Evolutionary conservation across 2,113 vertebrate genomes (phyloP), one percentile per base, ranked within the genome.

Genomic region (Mastomys natalensis): DNA sequence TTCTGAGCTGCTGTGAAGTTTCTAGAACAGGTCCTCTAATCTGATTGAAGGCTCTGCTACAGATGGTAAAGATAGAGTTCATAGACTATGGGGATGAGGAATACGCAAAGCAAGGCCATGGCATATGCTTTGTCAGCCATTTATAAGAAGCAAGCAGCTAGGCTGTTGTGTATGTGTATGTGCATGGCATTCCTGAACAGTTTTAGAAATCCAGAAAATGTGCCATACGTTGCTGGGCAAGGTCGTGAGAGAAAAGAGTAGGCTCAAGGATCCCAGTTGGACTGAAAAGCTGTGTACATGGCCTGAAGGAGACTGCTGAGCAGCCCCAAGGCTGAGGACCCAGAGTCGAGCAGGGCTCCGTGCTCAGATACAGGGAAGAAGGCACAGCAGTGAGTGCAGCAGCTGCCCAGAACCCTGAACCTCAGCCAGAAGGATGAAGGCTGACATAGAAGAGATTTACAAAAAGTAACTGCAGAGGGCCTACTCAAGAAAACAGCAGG

Each of bases 1-100:
- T 86, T 95, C 73, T 86, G 29, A 93, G 73, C 70, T 86, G 45
- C 12, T 70, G 64, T 26, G 73, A 68, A 66, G 31, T 62, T 92
- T 92, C 58, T 62, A 74, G 22, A 94, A 58, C 19, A 64, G 73
- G 78, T 62, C 77, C 40, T 74, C 55, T 73, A 64, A 89, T 72
- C 15, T 55, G 40, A 91, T 55, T 6, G 62, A 91, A 73, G 64
- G 80, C 40, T 77, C 51, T 40, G 53, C 70, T 92, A 48, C 51
- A 4, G 10, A 58, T 45, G 82, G 45, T 26, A 73, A 58, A 90
- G 73, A 64, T 5, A 58, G 37, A 72, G 58, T 51, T 34, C 34
- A 76, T 0, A 66, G 78, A 26, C 31, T 66, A 64, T 5, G 4
- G 11, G 58, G 40, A 15, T 58, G 66, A 94, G 1, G 16, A 68